Percentiles rank a stretch among this genome's conserved stretches.
Evolutionary conservation across 2,888 invertebrate genomes (phyloP).

Genomic region (Campoletis raptor): DNA sequence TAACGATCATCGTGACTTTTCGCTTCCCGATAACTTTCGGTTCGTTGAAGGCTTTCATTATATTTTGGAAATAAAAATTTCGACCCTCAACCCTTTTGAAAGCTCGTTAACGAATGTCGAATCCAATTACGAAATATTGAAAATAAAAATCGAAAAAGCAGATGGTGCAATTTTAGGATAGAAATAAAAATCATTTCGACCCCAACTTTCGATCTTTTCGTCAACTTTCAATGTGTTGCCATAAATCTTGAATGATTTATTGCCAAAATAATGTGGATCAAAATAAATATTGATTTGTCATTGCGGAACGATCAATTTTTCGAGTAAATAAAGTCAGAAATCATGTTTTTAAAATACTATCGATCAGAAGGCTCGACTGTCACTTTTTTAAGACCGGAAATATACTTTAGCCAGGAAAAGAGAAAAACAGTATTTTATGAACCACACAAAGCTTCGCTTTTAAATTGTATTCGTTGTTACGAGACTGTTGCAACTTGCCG

Average conservation of each 20-base stretch:
- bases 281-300: conserved; percentile 5
- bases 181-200: not conserved
- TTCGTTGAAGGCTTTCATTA: not conserved
- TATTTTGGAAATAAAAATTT: not conserved
- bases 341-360: not conserved
- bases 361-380: not conserved
- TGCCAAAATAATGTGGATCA: not conserved
- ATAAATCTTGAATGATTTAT: conserved; percentile 25
- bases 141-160: not conserved
- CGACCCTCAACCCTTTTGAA: conserved; percentile 35
- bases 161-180: conserved; percentile 4
- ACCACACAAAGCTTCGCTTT: conserved; percentile 22
- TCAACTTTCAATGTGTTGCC: not conserved
- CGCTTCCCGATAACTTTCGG: conserved; percentile 1
- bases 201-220: not conserved
- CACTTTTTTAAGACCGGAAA: not conserved
- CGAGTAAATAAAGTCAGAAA: conserved; percentile 1
- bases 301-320: conserved; percentile 1
- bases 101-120: conserved; percentile 4
- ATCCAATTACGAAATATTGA: conserved; percentile 4
- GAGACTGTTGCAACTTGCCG: conserved; percentile 20
- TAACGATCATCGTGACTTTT: conserved; percentile 39
- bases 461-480: not conserved
- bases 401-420: not conserved
- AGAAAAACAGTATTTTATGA: conserved; percentile 53